Base-by-base conservation (phyloP, 2,888 invertebrate genomes). In the Morinoia aosen region DNA sequence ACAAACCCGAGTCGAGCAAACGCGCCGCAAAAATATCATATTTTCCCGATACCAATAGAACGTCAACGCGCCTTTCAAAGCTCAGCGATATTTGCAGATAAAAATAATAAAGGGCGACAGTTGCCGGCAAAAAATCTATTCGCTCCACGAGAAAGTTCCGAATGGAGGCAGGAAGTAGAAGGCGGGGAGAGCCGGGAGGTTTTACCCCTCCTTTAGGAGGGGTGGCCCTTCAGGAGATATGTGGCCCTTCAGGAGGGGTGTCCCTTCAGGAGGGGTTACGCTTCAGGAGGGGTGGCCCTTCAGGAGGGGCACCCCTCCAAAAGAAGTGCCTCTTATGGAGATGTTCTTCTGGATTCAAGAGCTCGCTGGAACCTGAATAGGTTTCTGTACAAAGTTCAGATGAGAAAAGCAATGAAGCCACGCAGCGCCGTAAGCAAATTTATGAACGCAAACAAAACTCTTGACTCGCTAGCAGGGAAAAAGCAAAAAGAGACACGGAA, bases 31-130 rank as follows among this genome's bases (percentile, higher is more conserved):
- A 90, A 90, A 39, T 90, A 90, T 76, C 76, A 76, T 90, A 90
- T 90, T 90, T 90, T 48, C 40, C 48, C 90, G 90, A 90, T 90
- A 19, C 90, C 90, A 48, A 90, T 90, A 90, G 90, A 90, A 90
- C 90, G 90, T 90, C 90, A 90, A 40, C 90, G 90, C 39, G 48
- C 40, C 48, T 90, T 19, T 39, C 90, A 90, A 90, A 90, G 90
- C 90, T 90, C 90, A 90, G 90, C 90, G 90, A 90, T 90, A 90
- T 90, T 90, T 90, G 90, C 39, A 11, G 90, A 90, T 90, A 90
- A 90, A 90, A 90, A 90, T 90, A 90, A 90, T 90, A 90, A 90
- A 90, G 90, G 39, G 12, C 90, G 90, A 39, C 48, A 39, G 90
- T 90, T 40, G 14, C 48, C 40, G 16, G 90, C 8, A 25, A 90